These are phyloP conservation scores for Pelagia noctiluca DNA, from an alignment of 30 jellyfish, hydroid and myxozoan genomes.

Conservation along the genomic window DNA sequence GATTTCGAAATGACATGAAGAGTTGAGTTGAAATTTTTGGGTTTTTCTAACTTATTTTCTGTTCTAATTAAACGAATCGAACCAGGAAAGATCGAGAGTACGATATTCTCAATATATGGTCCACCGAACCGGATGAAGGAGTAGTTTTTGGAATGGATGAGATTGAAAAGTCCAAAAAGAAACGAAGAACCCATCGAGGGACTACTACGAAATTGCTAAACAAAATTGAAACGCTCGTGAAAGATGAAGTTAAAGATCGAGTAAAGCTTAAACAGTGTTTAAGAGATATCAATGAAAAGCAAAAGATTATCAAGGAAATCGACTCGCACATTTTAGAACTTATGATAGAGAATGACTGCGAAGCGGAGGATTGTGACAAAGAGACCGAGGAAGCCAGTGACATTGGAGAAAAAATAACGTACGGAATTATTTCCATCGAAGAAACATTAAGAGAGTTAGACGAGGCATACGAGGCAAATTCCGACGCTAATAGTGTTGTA, in stretches of 20 bases:
- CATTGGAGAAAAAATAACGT: constrained; percentile 18
- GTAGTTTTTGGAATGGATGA: not conserved
- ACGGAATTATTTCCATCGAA: not conserved
- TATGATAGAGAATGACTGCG: constrained; percentile 14
- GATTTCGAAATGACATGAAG: too few relatives aligned
- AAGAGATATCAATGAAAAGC: constrained; percentile 11
- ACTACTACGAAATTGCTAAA: constrained; percentile 18
- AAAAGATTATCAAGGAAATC: not conserved
- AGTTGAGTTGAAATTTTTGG: too few relatives aligned
- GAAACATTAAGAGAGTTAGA: constrained; percentile 1
- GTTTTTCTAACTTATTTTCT: too few relatives aligned
- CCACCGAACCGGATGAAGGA: constrained; percentile 52
- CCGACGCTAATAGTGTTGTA: not conserved
- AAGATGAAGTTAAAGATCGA: constrained; percentile 4
- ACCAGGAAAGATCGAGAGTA: too few relatives aligned
- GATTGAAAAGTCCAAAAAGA: constrained; percentile 27
- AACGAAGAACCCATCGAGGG: constrained; percentile 25
- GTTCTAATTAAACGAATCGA: too few relatives aligned
- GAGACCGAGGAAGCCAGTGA: constrained; percentile 33
- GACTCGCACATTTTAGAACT: constrained; percentile 13
- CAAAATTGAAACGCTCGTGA: constrained; percentile 11
- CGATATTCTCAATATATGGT: too few relatives aligned
- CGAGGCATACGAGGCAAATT: not conserved
- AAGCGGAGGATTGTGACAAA: constrained; percentile 40
- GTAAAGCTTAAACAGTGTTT: not conserved